Evolutionary conservation across 2,797 vertebrate genomes (phyloP).

Genomic region (Sphaeramia orbicularis): DNA sequence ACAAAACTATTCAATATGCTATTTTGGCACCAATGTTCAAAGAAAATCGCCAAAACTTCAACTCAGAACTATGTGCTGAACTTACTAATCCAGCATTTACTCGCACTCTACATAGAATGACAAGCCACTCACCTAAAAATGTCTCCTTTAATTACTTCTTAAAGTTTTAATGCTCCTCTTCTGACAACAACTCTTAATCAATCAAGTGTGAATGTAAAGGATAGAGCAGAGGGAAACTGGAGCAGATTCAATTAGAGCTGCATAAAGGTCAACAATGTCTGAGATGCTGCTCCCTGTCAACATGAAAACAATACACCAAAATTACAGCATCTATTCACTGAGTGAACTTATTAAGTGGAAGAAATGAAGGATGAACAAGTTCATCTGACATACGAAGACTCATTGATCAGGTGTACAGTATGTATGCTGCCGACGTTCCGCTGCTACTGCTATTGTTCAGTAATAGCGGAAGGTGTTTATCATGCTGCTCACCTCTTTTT

Average conservation of each 20-base stretch:
- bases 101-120: conserved; percentile 12
- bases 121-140: conserved; percentile 2
- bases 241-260: conserved; percentile 20
- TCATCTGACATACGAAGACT: neutral
- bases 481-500: conserved; percentile 48
- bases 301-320: conserved; percentile 1
- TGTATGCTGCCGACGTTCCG: neutral
- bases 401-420: conserved; percentile 5
- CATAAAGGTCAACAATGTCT: conserved; percentile 33
- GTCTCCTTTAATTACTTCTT: neutral
- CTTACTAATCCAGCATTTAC: conserved; percentile 15
- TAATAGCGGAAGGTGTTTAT: conserved; percentile 45
- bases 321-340: neutral
- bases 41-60: too few relatives aligned
- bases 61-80: conserved; percentile 2
- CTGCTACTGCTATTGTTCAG: conserved; percentile 7
- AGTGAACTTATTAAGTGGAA: conserved; percentile 9
- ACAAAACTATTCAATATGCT: neutral
- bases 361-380: conserved; percentile 2
- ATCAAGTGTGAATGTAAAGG: conserved; percentile 4
- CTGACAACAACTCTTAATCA: conserved; percentile 15
- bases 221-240: neutral
- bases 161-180: conserved; percentile 8
- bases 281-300: conserved; percentile 11
- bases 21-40: too few relatives aligned